Evolutionary conservation across 2,113 vertebrate species (phyloP).

Genomic region (Vireo altiloquus): DNA sequence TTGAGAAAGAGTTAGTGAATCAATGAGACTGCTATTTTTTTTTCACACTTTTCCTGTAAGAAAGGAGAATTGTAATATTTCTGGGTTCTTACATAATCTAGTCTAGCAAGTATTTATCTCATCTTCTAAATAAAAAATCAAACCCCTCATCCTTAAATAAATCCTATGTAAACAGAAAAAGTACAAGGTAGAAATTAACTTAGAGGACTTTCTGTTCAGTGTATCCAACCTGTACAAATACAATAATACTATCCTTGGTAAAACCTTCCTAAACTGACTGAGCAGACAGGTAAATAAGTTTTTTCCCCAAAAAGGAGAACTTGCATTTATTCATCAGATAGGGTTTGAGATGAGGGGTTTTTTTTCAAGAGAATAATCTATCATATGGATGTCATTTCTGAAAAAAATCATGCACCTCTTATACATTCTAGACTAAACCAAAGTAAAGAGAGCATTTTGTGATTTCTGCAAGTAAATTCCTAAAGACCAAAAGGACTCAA

Average conservation of each 20-base stretch:
- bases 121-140: background rate
- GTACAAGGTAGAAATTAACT: background rate
- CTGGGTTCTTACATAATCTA: background rate
- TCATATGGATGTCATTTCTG: background rate
- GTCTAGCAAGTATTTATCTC: background rate
- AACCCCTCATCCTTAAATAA: background rate
- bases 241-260: background rate
- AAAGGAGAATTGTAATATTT: background rate
- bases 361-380: background rate
- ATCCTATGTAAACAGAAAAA: background rate
- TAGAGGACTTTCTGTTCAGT: background rate
- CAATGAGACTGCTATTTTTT: background rate
- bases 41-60: background rate
- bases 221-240: background rate
- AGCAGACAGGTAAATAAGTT: background rate
- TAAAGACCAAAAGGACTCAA: slow-evolving; percentile 1
- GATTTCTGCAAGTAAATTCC: background rate
- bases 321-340: background rate
- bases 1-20: background rate
- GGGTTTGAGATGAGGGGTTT: background rate
- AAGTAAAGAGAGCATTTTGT: background rate
- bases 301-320: background rate
- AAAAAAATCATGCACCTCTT: background rate
- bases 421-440: background rate
- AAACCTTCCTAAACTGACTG: background rate